A percentile compares a stretch with the other conserved stretches of the same genome.
phyloP scores from a whole-genome alignment of 2,888 invertebrate genomes.

The Epistrophella euchroma region DNA sequence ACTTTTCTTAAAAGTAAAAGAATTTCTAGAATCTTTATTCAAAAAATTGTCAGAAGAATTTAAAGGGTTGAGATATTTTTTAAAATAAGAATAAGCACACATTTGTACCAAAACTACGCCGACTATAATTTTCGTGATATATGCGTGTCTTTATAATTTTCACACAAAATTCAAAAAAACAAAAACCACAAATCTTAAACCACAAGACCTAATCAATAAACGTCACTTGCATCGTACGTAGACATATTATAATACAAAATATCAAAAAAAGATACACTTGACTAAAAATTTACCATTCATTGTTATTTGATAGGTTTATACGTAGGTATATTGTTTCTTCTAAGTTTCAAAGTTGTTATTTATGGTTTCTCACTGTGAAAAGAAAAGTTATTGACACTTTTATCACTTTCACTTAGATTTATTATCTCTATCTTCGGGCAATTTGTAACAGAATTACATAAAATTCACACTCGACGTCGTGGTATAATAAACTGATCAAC shows the following conservation, averaged over 20 bases:
- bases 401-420: constrained; percentile 61
- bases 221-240: background rate
- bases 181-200: background rate
- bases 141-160: background rate
- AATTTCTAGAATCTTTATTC: too few relatives aligned
- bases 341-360: background rate
- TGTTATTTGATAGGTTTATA: constrained; percentile 42
- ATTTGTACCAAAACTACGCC: background rate
- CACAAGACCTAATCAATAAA: background rate
- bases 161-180: background rate
- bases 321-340: background rate
- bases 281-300: constrained; percentile 59
- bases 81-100: too few relatives aligned
- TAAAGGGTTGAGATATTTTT: too few relatives aligned
- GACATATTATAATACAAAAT: background rate
- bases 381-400: constrained; percentile 67
- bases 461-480: constrained; percentile 12
- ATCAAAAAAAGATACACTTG: constrained; percentile 23
- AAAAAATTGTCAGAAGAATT: too few relatives aligned
- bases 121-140: background rate
- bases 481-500: constrained; percentile 34
- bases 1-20: too few relatives aligned
- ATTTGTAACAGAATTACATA: constrained; percentile 23
- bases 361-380: constrained; percentile 4
- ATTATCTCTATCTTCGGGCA: background rate